Conservation (phyloP, 2,888 invertebrate species). For the Ennomos fuscantarius region DNA sequence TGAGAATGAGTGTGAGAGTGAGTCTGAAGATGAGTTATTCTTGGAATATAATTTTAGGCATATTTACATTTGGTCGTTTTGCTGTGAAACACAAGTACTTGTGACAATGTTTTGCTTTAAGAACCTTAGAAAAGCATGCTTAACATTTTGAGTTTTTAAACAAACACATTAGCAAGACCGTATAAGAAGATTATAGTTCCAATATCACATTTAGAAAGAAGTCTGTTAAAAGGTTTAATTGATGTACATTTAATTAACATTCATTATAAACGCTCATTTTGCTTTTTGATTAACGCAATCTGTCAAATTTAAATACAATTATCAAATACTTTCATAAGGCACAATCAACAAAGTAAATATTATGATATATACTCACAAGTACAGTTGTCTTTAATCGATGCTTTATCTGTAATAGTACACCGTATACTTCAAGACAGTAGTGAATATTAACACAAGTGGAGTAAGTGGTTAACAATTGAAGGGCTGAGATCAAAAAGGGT, state of each 20-base stretch:
- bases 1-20: too few species aligned
- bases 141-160: too few species aligned
- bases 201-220: too few species aligned
- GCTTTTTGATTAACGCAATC: slow-evolving; percentile 7
- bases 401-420: slow-evolving; percentile 14
- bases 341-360: slow-evolving; percentile 19
- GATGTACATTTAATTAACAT: background rate
- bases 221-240: background rate
- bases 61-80: too few species aligned
- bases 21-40: too few species aligned
- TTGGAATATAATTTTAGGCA: too few species aligned
- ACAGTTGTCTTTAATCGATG: slow-evolving; percentile 25
- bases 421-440: slow-evolving; percentile 3
- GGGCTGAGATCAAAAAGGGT: too few species aligned
- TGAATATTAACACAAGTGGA: background rate
- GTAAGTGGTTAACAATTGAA: background rate
- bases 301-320: slow-evolving; percentile 11
- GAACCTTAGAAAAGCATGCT: too few species aligned
- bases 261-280: background rate
- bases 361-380: background rate
- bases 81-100: too few species aligned
- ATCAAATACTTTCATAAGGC: slow-evolving; percentile 8
- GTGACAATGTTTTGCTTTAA: too few species aligned
- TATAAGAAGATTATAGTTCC: too few species aligned
- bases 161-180: too few species aligned